Percentiles rank a stretch among this genome's conserved stretches.
phyloP scores from a whole-genome alignment of 2,797 vertebrate species.

The Spondyliosoma cantharus region DNA sequence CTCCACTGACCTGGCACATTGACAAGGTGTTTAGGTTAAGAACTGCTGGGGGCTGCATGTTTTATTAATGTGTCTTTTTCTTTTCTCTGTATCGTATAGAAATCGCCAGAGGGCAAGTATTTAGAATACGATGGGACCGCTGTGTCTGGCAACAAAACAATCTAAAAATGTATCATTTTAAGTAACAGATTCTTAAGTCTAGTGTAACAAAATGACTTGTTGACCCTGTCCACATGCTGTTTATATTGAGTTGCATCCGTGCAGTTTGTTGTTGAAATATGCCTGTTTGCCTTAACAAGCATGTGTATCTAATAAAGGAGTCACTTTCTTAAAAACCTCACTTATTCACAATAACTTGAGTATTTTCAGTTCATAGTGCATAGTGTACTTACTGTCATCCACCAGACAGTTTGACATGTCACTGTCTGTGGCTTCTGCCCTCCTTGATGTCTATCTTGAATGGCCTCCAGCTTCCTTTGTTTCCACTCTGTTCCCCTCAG shows the following conservation, averaged over 20 bases:
- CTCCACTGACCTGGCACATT: slow-evolving; percentile 17
- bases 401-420: background rate
- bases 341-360: background rate
- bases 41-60: slow-evolving; percentile 3
- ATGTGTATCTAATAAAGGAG: slow-evolving; percentile 49
- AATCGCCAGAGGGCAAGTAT: background rate
- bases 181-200: background rate
- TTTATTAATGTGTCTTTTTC: slow-evolving; percentile 4
- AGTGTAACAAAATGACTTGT: slow-evolving; percentile 16
- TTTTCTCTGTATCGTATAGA: slow-evolving; percentile 5
- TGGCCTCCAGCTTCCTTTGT: slow-evolving; percentile 17
- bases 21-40: background rate
- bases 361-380: background rate
- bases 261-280: slow-evolving; percentile 28
- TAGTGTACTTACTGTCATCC: background rate
- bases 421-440: background rate
- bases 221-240: slow-evolving; percentile 45
- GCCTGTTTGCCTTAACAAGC: slow-evolving; percentile 36
- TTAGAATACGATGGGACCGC: background rate
- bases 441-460: slow-evolving; percentile 31
- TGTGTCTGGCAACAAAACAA: slow-evolving; percentile 12
- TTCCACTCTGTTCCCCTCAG: slow-evolving; percentile 19
- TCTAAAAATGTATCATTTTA: background rate
- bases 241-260: slow-evolving; percentile 12
- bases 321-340: background rate